These are phyloP conservation scores for Anser cygnoides DNA, from an alignment of 2,113 vertebrate genomes.

Conservation along the genomic window DNA sequence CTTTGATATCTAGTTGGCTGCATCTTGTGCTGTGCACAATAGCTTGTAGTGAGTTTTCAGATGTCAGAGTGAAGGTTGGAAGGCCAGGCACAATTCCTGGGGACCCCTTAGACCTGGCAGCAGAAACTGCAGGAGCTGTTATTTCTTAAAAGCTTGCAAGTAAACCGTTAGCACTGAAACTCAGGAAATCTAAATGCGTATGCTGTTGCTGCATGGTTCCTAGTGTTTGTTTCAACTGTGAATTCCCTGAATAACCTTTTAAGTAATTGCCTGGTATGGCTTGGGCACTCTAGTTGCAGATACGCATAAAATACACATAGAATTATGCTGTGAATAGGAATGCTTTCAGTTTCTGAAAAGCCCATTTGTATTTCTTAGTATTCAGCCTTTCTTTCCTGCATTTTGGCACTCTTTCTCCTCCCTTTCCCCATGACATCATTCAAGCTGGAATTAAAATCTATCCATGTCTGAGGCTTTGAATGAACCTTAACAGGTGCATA, in stretches of 20 bases:
- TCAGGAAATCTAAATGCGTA: not conserved
- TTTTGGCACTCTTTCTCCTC: not conserved
- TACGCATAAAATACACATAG: not conserved
- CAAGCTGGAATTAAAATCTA: not conserved
- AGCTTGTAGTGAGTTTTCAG: not conserved
- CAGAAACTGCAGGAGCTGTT: not conserved
- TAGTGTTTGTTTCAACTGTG: not conserved
- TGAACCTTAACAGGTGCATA: not conserved
- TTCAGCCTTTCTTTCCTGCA: not conserved
- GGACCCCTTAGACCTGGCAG: not conserved
- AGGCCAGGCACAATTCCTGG: not conserved
- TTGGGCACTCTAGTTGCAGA: not conserved
- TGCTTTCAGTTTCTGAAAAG: not conserved
- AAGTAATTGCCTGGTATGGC: not conserved
- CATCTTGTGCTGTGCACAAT: not conserved
- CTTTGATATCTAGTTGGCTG: not conserved
- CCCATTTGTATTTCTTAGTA: not conserved
- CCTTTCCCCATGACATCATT: not conserved
- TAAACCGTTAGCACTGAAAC: not conserved
- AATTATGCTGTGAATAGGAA: not conserved
- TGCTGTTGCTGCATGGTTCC: not conserved
- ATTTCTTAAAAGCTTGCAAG: not conserved
- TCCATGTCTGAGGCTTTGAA: not conserved
- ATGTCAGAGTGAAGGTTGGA: not conserved
- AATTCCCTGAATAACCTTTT: not conserved